These are phyloP conservation scores for Apaloderma vittatum DNA, from an alignment of 2,113 vertebrate genomes.

Conservation along the genomic window DNA sequence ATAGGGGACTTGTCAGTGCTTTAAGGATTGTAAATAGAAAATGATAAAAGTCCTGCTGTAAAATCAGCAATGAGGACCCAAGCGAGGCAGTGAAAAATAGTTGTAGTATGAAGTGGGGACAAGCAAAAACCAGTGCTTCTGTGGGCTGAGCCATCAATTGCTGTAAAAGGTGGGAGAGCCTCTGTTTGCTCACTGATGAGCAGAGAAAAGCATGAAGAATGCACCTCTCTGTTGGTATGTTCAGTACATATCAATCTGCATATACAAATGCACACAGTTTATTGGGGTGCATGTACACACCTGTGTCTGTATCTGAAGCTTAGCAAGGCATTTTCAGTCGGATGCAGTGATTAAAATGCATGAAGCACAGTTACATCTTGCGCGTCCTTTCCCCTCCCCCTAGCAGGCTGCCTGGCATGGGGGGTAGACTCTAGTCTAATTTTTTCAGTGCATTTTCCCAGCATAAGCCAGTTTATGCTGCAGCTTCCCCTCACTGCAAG, in stretches of 20 bases:
- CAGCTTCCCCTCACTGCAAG: neutral
- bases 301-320: neutral
- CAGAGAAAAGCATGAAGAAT: neutral
- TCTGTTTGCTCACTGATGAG: neutral
- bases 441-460: neutral
- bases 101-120: neutral
- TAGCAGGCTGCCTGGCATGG: neutral
- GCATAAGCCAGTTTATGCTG: neutral
- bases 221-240: neutral
- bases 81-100: neutral
- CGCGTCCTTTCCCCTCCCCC: neutral
- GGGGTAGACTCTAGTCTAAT: neutral
- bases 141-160: neutral
- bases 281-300: neutral
- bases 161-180: neutral
- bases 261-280: neutral
- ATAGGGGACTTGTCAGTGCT: neutral
- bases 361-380: constrained; percentile 10
- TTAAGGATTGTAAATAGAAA: neutral
- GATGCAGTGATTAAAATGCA: constrained; percentile 47
- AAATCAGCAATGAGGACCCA: neutral
- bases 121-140: neutral
- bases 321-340: neutral
- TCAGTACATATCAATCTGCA: neutral
- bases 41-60: neutral